Conservation (phyloP, 1,140 invertebrate genomes). For the Drosophila albomicans region DNA sequence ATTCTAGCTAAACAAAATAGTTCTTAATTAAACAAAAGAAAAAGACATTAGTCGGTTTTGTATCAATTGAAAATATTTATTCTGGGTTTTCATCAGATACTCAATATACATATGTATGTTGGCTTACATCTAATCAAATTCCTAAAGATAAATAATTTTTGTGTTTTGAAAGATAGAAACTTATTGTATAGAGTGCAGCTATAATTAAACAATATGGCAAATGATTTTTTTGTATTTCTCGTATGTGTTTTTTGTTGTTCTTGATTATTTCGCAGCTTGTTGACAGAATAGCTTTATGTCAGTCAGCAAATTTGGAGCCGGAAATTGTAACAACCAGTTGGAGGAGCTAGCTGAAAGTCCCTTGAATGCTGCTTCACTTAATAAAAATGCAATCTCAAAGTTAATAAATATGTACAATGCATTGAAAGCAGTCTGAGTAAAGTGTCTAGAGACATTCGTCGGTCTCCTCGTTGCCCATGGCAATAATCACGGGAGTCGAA, state of each 20-base stretch:
- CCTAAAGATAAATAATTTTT: conserved; percentile 66
- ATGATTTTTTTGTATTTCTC: conserved; percentile 44
- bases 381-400: conserved; percentile 27
- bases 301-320: conserved; percentile 54
- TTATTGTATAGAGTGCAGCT: conserved; percentile 48
- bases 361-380: conserved; percentile 23
- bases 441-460: conserved; percentile 67
- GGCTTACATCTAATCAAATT: conserved; percentile 60
- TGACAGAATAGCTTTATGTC: conserved; percentile 3
- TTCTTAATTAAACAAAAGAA: neutral
- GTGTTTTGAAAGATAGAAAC: conserved; percentile 42
- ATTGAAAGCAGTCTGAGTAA: conserved; percentile 21
- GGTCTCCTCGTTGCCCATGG: conserved; percentile 68
- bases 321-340: conserved; percentile 52
- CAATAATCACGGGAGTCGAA: conserved; percentile 54
- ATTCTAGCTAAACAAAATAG: neutral
- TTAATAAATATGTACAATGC: conserved; percentile 71
- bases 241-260: conserved; percentile 12
- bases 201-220: conserved; percentile 75
- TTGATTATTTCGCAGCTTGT: conserved; percentile 18
- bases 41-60: neutral
- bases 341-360: conserved; percentile 42
- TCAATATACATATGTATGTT: conserved; percentile 38
- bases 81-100: conserved; percentile 70
- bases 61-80: conserved; percentile 68